A percentile compares a stretch with the other conserved stretches of the same genome.
phyloP scores from a whole-genome alignment of 1,140 invertebrate species.

The Drosophila sulfurigaster region DNA sequence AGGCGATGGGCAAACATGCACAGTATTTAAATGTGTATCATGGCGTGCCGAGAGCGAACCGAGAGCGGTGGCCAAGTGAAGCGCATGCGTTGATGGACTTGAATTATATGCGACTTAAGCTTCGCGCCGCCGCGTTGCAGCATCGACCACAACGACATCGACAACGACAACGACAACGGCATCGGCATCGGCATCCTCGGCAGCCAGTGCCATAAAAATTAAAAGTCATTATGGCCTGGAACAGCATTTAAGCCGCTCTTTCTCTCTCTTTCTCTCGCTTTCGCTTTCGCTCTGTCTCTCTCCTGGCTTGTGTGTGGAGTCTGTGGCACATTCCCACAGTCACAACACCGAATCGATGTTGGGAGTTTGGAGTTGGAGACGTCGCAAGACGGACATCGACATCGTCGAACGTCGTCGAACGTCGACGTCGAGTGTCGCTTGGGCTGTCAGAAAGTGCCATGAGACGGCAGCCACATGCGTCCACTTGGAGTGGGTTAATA shows the following conservation, averaged over 20 bases:
- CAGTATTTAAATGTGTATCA: conserved; percentile 83
- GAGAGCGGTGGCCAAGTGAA: conserved; percentile 70
- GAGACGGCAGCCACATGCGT: conserved; percentile 80
- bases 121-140: conserved; percentile 59
- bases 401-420: neutral
- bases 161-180: conserved; percentile 1
- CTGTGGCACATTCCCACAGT: conserved; percentile 77
- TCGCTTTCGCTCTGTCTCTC: neutral
- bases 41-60: conserved; percentile 38
- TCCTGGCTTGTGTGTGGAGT: conserved; percentile 36
- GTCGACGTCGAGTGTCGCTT: conserved; percentile 75
- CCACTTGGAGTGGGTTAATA: conserved; percentile 84
- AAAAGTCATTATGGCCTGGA: conserved; percentile 83
- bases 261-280: neutral
- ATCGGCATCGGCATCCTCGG: conserved; percentile 73
- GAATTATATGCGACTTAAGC: conserved; percentile 84
- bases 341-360: conserved; percentile 23
- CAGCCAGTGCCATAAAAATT: conserved; percentile 84
- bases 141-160: conserved; percentile 15
- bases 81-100: conserved; percentile 84
- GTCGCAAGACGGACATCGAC: neutral
- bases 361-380: neutral
- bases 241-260: conserved; percentile 75
- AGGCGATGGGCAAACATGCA: conserved; percentile 50
- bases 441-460: conserved; percentile 81